Percentiles rank a stretch among this genome's conserved stretches.
Conservation (phyloP, 2,113 vertebrate genomes). For the Damaliscus lunatus region DNA sequence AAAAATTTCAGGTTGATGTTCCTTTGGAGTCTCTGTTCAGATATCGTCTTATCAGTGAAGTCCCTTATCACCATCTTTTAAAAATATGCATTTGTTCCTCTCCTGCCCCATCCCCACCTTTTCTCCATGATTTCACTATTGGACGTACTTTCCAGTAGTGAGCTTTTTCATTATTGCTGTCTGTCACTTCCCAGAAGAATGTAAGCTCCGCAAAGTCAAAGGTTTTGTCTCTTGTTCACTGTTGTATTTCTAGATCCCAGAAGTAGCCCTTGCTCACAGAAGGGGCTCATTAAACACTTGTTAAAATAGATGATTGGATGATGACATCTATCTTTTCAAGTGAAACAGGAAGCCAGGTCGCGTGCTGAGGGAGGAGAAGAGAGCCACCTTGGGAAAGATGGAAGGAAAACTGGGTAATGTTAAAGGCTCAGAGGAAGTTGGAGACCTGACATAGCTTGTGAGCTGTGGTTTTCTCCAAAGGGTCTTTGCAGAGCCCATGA, state of each 20-base stretch:
- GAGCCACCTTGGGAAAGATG: neutral
- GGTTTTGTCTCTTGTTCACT: neutral
- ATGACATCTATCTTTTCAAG: neutral
- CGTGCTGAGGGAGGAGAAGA: neutral
- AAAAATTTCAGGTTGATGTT: neutral
- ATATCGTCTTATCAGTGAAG: neutral
- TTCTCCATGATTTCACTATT: neutral
- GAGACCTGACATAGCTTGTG: neutral
- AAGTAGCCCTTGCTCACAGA: neutral
- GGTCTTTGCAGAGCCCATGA: neutral
- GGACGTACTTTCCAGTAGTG: neutral
- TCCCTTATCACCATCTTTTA: neutral
- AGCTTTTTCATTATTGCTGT: neutral
- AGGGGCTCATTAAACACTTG: neutral
- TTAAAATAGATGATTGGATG: neutral
- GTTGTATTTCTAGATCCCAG: neutral
- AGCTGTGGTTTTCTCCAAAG: neutral
- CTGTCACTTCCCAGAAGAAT: neutral
- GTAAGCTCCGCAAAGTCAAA: neutral
- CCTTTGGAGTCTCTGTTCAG: neutral
- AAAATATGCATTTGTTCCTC: neutral
- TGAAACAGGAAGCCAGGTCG: neutral
- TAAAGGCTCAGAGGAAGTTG: neutral
- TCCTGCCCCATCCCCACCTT: neutral
- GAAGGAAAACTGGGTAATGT: fast-evolving